Evolutionary conservation across 2,113 vertebrate genomes (phyloP).

Genomic region (Chaetorhynchus papuensis): DNA sequence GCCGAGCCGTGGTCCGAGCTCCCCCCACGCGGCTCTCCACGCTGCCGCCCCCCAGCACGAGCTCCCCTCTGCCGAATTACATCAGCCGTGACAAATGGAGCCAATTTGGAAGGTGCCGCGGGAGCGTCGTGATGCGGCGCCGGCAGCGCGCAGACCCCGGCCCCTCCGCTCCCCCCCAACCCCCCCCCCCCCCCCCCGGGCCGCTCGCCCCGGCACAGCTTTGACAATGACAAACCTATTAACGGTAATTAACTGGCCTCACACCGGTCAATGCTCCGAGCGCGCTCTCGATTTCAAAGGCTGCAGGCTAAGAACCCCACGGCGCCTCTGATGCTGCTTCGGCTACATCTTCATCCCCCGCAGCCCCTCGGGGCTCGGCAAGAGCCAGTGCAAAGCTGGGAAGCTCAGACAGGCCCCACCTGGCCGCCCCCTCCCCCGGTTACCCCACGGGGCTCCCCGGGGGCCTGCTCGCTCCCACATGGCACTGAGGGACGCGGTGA

Average conservation of each 20-base stretch:
- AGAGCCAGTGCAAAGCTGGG: background rate
- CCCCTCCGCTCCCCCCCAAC: background rate
- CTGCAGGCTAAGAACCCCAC: background rate
- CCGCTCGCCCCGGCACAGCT: background rate
- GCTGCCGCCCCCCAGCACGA: conserved; percentile 35
- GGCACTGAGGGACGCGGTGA: background rate
- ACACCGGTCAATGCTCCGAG: background rate
- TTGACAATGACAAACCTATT: conserved; percentile 45
- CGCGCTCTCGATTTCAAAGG: background rate
- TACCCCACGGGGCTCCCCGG: background rate
- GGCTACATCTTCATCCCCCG: background rate
- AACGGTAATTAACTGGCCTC: conserved; percentile 46
- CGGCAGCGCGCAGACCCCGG: background rate
- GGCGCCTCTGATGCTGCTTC: background rate
- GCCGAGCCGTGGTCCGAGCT: background rate
- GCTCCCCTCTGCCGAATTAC: background rate
- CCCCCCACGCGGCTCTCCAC: background rate
- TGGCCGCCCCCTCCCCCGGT: background rate
- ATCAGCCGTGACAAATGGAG: conserved; percentile 42
- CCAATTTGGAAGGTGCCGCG: conserved; percentile 19
- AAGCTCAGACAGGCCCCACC: background rate
- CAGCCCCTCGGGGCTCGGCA: background rate
- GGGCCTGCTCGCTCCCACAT: background rate
- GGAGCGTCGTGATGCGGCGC: background rate
- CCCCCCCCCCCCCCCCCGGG: background rate